Evolutionary conservation across 2,888 invertebrate genomes (phyloP).

Genomic region (Acanthopleura granulata): DNA sequence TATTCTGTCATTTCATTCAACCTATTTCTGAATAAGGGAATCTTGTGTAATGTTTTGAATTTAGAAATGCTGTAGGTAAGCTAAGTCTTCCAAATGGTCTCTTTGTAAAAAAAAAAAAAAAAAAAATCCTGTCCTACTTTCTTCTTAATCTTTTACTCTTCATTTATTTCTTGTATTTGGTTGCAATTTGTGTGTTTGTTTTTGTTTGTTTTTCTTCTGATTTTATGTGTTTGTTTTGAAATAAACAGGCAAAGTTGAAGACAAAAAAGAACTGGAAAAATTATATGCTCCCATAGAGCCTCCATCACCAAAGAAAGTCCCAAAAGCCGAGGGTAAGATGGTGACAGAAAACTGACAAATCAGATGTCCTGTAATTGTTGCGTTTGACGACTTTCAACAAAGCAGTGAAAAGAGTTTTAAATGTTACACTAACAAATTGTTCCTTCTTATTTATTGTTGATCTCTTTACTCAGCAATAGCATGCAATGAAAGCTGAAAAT

Average conservation of each 20-base stretch:
- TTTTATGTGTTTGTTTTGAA: neutral
- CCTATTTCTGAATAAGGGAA: too few relatives aligned
- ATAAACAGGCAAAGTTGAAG: conserved; percentile 52
- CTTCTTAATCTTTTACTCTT: neutral
- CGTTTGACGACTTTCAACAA: too few relatives aligned
- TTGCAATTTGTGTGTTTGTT: neutral
- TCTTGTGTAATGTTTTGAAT: too few relatives aligned
- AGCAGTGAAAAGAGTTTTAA: too few relatives aligned
- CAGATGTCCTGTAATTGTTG: too few relatives aligned
- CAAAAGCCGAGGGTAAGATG: neutral
- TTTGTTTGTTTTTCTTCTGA: neutral
- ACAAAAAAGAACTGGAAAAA: conserved; percentile 52
- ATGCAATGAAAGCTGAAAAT: too few relatives aligned
- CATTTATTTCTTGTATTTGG: neutral
- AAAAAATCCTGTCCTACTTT: neutral
- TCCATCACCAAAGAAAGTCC: conserved; percentile 31
- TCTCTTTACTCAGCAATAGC: too few relatives aligned
- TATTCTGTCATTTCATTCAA: too few relatives aligned
- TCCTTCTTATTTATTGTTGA: too few relatives aligned
- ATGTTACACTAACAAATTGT: too few relatives aligned
- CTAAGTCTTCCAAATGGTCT: neutral
- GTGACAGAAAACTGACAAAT: too few relatives aligned
- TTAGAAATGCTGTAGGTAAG: too few relatives aligned
- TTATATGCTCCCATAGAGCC: conserved; percentile 50
- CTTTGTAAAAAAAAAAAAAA: neutral